These are phyloP conservation scores for Dendrolimus pini DNA, from an alignment of 2,888 invertebrate species.

Conservation along the genomic window DNA sequence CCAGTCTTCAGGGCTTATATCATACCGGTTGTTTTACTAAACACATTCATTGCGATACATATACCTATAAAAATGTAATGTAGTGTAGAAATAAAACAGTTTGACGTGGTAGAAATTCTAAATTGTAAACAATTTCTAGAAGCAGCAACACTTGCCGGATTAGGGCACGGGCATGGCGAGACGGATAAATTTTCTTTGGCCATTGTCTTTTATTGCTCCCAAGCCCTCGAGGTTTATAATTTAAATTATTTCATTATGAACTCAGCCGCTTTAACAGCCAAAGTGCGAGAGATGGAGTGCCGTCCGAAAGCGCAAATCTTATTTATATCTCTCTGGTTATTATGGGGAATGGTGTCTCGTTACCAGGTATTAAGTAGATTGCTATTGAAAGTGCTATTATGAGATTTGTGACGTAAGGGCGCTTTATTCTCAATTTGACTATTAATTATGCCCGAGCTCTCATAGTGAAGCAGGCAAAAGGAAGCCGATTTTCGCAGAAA, in stretches of 20 bases:
- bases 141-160: constrained; percentile 35
- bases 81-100: no score
- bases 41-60: no score
- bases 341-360: neutral
- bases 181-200: constrained; percentile 42
- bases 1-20: no score
- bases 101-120: no score
- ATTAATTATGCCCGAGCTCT: no score
- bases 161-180: constrained; percentile 42
- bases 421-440: no score
- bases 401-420: neutral
- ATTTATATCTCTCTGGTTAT: neutral
- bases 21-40: no score
- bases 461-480: no score
- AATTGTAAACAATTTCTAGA: no score
- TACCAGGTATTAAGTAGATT: neutral
- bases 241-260: constrained; percentile 56
- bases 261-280: constrained; percentile 23
- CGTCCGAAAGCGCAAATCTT: neutral
- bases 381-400: neutral
- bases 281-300: constrained; percentile 2
- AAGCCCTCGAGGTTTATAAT: constrained; percentile 43
- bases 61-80: no score
- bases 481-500: no score
- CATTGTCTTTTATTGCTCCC: constrained; percentile 51